Evolutionary conservation across 1,140 invertebrate species (phyloP).

Genomic region (Euglossa dilemma): DNA sequence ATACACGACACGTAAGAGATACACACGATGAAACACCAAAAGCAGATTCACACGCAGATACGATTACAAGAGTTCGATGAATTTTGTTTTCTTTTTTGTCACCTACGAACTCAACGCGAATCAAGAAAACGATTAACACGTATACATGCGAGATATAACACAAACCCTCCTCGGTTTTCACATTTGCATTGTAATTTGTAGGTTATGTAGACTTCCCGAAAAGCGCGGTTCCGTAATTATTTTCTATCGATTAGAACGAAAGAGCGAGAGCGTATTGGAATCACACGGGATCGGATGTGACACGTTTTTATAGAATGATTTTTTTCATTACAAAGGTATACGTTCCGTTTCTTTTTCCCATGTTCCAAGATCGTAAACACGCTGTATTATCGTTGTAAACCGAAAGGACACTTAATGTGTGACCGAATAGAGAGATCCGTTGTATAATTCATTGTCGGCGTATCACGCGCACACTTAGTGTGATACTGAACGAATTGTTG

Average conservation of each 20-base stretch:
- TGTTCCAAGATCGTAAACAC: constrained; percentile 13
- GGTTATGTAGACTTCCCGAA: background rate
- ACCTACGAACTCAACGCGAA: background rate
- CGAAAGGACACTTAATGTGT: constrained; percentile 6
- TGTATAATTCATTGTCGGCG: constrained; percentile 28
- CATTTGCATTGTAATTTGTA: constrained; percentile 22
- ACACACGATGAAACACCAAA: background rate
- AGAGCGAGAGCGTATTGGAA: constrained; percentile 13
- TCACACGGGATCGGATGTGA: constrained; percentile 29
- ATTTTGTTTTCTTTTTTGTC: background rate
- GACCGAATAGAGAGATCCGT: constrained; percentile 8
- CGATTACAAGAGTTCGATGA: background rate
- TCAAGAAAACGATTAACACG: too few species aligned
- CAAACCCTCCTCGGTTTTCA: background rate
- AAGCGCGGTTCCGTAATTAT: constrained; percentile 16
- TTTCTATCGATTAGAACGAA: constrained; percentile 4
- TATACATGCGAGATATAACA: background rate
- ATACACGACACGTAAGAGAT: background rate
- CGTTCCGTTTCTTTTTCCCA: background rate
- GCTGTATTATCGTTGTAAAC: constrained; percentile 8
- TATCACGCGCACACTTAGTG: constrained; percentile 24
- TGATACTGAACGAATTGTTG: constrained; percentile 18
- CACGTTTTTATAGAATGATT: constrained; percentile 33
- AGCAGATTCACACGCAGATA: background rate
- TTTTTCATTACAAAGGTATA: background rate